These are phyloP conservation scores for Protosalanx chinensis DNA, from an alignment of 2,797 vertebrate genomes.

Conservation along the genomic window DNA sequence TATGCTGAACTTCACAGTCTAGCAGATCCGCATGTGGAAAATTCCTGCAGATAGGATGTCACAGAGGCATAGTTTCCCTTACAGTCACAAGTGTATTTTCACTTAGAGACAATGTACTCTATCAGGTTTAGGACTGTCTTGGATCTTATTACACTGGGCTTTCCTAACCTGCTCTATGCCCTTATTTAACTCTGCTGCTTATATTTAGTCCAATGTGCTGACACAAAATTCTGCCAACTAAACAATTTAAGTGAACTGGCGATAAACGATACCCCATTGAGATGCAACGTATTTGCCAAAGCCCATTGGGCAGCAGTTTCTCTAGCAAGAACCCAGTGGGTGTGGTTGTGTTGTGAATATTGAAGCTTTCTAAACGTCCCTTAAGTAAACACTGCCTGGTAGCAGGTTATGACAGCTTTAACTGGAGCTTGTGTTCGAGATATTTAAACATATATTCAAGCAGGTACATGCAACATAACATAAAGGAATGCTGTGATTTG, in stretches of 20 bases:
- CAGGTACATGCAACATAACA: background rate
- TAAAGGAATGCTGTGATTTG: constrained; percentile 1
- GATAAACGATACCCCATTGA: constrained; percentile 65
- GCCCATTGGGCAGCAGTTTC: constrained; percentile 28
- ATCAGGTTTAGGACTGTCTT: constrained; percentile 60
- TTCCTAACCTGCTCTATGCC: constrained; percentile 75
- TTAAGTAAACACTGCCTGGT: background rate
- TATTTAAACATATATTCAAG: background rate
- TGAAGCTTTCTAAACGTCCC: background rate
- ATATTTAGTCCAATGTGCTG: constrained; percentile 75
- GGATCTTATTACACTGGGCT: constrained; percentile 75
- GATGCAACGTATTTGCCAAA: constrained; percentile 45
- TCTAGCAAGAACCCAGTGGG: constrained; percentile 23
- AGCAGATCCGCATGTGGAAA: constrained; percentile 65
- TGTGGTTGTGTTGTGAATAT: constrained; percentile 25
- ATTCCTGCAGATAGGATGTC: constrained; percentile 73
- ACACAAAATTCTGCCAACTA: constrained; percentile 75
- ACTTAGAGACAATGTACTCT: constrained; percentile 72
- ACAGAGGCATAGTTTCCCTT: constrained; percentile 76
- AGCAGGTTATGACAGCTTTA: constrained; percentile 1
- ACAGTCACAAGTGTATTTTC: constrained; percentile 75
- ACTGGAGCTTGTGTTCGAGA: background rate
- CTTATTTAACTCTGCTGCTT: constrained; percentile 78
- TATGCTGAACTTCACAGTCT: constrained; percentile 64
- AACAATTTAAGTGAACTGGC: constrained; percentile 69